Evolutionary conservation across 2,113 vertebrate genomes (phyloP).

Genomic region (Xenotilapia longispinis): DNA sequence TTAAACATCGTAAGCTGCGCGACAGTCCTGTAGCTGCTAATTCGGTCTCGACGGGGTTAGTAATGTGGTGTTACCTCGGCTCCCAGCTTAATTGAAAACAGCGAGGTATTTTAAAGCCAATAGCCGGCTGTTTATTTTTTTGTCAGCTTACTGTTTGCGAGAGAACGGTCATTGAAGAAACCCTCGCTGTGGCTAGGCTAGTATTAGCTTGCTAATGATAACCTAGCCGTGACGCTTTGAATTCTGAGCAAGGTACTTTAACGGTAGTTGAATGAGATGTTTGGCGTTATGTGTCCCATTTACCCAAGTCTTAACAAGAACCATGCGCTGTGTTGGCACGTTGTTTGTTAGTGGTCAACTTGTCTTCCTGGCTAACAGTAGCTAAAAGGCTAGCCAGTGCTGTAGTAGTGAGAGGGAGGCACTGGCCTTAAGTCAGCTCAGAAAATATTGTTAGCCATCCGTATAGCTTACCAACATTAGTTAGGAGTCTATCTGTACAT

Average conservation of each 20-base stretch:
- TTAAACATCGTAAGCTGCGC: constrained; percentile 48
- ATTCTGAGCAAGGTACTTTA: neutral
- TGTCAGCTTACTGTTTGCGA: neutral
- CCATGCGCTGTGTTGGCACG: neutral
- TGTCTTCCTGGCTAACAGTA: neutral
- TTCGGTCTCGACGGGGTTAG: neutral
- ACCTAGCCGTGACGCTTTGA: neutral
- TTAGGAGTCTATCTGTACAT: neutral
- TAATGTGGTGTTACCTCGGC: neutral
- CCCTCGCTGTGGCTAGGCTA: constrained; percentile 35
- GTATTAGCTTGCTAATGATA: constrained; percentile 37
- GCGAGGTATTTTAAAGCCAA: neutral
- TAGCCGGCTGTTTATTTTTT: constrained; percentile 12
- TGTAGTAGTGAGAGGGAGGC: neutral
- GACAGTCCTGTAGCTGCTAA: constrained; percentile 7
- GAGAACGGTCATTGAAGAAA: constrained; percentile 9
- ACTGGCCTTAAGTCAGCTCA: constrained; percentile 40
- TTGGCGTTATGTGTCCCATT: neutral
- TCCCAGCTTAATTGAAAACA: neutral
- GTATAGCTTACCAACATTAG: neutral
- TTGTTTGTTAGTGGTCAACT: neutral
- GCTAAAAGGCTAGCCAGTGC: neutral
- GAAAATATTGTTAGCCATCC: constrained; percentile 22
- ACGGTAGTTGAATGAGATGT: neutral
- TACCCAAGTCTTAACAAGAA: neutral